Percentiles rank a stretch among this genome's conserved stretches.
Evolutionary conservation across 30 jellyfish, hydroid and myxozoan species (phyloP).

Genomic region (Clytia hemisphaerica): DNA sequence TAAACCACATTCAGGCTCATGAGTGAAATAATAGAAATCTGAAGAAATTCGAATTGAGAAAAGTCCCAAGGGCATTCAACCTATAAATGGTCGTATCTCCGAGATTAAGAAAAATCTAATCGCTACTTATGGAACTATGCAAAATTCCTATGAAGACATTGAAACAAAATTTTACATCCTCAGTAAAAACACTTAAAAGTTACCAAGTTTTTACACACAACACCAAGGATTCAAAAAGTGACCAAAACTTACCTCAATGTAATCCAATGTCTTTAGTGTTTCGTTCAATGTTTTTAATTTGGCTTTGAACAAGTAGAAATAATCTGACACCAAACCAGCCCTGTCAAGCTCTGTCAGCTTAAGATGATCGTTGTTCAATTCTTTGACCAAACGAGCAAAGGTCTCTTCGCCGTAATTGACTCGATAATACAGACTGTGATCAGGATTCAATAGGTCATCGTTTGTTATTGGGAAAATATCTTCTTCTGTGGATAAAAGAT

Average conservation of each 20-base stretch:
- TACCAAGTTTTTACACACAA: too few relatives aligned
- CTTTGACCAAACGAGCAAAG: constrained; percentile 38
- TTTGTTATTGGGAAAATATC: constrained; percentile 21
- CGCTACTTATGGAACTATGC: too few relatives aligned
- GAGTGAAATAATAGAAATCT: too few relatives aligned
- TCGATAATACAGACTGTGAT: constrained; percentile 54
- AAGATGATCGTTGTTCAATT: constrained; percentile 38
- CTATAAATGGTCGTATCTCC: too few relatives aligned
- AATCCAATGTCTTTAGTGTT: constrained; percentile 44
- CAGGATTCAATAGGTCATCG: constrained; percentile 33
- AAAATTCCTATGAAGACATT: too few relatives aligned
- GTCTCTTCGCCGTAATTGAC: constrained; percentile 52
- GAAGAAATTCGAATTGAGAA: too few relatives aligned
- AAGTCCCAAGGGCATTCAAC: too few relatives aligned
- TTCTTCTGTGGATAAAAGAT: constrained; percentile 28
- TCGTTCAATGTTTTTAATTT: constrained; percentile 21
- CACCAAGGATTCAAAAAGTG: too few relatives aligned
- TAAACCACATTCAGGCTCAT: too few relatives aligned
- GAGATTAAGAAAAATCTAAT: too few relatives aligned
- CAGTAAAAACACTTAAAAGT: too few relatives aligned
- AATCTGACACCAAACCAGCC: constrained; percentile 65
- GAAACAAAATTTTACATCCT: too few relatives aligned
- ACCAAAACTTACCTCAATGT: constrained; percentile 29
- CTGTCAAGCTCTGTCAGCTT: constrained; percentile 58
- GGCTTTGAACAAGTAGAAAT: constrained; percentile 75